Percentiles rank a stretch among this genome's conserved stretches.
Evolutionary conservation across 2,888 invertebrate species (phyloP).

Genomic region (Mellilla xanthometata): DNA sequence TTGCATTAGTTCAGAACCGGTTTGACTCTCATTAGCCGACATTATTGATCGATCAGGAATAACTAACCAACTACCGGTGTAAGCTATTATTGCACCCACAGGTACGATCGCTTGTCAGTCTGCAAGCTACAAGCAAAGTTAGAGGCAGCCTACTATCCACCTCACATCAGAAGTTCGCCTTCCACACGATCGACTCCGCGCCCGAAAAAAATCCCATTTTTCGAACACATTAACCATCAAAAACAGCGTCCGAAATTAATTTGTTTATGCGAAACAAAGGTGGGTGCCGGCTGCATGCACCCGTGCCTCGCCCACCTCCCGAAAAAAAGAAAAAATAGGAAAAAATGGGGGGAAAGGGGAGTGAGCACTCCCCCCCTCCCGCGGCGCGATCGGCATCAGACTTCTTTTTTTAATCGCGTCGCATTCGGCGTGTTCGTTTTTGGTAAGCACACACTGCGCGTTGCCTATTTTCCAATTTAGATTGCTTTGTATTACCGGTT

Average conservation of each 20-base stretch:
- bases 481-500: constrained; percentile 82
- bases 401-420: constrained; percentile 83
- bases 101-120: constrained; percentile 1
- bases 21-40: no score
- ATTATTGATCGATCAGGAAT: no score
- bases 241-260: constrained; percentile 82
- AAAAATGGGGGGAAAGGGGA: constrained; percentile 59
- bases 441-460: constrained; percentile 82
- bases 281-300: constrained; percentile 79
- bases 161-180: constrained; percentile 34
- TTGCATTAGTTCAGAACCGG: no score
- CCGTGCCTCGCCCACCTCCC: constrained; percentile 77
- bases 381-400: constrained; percentile 80
- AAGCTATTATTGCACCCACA: no score
- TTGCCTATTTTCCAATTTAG: constrained; percentile 83
- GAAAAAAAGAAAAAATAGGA: constrained; percentile 72
- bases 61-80: no score
- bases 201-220: constrained; percentile 53
- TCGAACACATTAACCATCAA: constrained; percentile 78
- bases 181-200: constrained; percentile 35
- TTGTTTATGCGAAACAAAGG: constrained; percentile 83
- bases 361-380: constrained; percentile 53
- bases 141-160: constrained; percentile 18
- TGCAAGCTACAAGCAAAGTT: constrained; percentile 1
- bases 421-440: constrained; percentile 79